Evolutionary conservation across 2,113 vertebrate species (phyloP), one percentile per base, ranked within the genome.

Genomic region (Zapus hudsonius): DNA sequence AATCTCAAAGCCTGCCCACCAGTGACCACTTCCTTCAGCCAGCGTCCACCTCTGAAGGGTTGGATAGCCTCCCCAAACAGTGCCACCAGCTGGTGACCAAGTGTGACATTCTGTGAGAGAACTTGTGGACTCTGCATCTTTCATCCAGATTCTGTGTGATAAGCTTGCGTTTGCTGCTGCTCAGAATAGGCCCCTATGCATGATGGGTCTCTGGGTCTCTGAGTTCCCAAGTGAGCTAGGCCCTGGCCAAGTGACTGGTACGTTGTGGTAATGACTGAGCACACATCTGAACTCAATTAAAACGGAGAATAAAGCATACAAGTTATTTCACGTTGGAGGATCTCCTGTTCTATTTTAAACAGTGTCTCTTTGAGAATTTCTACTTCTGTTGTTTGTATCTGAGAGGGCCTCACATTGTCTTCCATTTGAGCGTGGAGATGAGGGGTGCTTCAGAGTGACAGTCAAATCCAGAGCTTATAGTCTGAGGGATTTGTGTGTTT

Each of bases 221-320:
- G 61, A 44, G 69, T 29, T 57, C 84, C 64, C 44, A 66, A 74
- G 29, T 73, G 15, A 72, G 63, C 63, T 75, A 29, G 33, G 74
- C n/a, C 44, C 72, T 73, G 55, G 16, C 8, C 8, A 16, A 55
- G 52, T 61, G 36, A 61, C 29, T 64, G 61, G 64, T 15, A 15
- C 15, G 25, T 80, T 79, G 92, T 44, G 15, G 36, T 67, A 38
- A 87, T 57, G 42, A 61, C 23, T 55, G 31, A 38, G 72, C 31
- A 55, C 72, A n/a, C 76, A 81, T 88, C 33, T 64, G 84, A 95
- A 79, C 73, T 84, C 52, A 78, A 44, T 88, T 83, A 86, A 75
- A 93, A 59, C 47, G 13, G 72, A 44, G 61, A 79, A 47, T 20
- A n/a, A 33, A 42, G 12, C 31, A 27, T 70, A 44, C 78, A 91